Evolutionary conservation across 35 echinoderm and acorn worm genomes (phyloP).

Genomic region (Ptychodera flava): DNA sequence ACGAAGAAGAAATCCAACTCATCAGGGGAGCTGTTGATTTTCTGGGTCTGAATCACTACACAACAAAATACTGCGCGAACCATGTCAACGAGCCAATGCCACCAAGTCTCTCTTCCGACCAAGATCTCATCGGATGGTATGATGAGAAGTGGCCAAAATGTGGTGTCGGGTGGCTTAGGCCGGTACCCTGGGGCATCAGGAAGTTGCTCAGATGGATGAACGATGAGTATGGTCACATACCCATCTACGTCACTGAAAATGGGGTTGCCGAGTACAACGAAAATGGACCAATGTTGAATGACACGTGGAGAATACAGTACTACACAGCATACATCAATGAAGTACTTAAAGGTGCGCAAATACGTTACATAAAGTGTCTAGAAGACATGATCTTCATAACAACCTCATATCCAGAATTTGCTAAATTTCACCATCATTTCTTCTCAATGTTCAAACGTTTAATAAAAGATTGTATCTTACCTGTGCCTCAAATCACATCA

Average conservation of each 20-base stretch:
- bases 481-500: too few species aligned
- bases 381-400: too few species aligned
- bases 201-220: constrained; percentile 61
- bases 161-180: constrained; percentile 63
- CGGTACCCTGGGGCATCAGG: constrained; percentile 76
- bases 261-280: constrained; percentile 60
- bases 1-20: constrained; percentile 53
- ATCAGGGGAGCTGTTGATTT: constrained; percentile 63
- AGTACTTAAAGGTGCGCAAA: constrained; percentile 41
- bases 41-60: constrained; percentile 93
- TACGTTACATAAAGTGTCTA: too few species aligned
- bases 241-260: constrained; percentile 92
- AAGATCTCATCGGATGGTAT: constrained; percentile 30
- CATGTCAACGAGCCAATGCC: constrained; percentile 2
- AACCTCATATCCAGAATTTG: too few species aligned
- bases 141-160: constrained; percentile 56
- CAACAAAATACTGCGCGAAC: constrained; percentile 32
- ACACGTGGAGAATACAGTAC: constrained; percentile 26
- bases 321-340: constrained; percentile 59
- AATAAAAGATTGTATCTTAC: too few species aligned
- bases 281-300: background rate
- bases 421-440: too few species aligned
- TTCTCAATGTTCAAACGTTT: too few species aligned
- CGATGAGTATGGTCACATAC: constrained; percentile 46
- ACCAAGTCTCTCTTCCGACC: constrained; percentile 43